Evolutionary conservation across 1,140 invertebrate species (phyloP).

Genomic region (Diploscapter pachys): DNA sequence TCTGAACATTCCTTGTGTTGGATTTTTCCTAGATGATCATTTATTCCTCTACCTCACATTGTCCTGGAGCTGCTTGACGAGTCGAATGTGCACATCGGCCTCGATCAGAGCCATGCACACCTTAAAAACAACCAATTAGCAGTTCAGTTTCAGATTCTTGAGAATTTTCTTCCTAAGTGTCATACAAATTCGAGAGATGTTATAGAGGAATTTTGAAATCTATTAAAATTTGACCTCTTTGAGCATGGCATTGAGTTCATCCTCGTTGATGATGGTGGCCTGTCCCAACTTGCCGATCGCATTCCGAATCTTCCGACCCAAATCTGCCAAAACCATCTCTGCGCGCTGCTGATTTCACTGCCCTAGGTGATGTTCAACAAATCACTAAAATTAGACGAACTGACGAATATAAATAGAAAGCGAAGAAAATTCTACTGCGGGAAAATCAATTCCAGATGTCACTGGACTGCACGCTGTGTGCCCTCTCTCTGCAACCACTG

Average conservation of each 20-base stretch:
- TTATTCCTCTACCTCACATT: conserved; percentile 76
- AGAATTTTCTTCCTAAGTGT: neutral
- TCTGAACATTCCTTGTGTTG: conserved; percentile 6
- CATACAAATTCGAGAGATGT: neutral
- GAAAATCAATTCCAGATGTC: too few relatives aligned
- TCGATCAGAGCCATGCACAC: conserved; percentile 93
- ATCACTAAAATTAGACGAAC: too few relatives aligned
- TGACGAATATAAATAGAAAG: too few relatives aligned
- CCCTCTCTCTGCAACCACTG: too few relatives aligned
- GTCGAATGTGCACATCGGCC: conserved; percentile 95
- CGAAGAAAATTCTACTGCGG: too few relatives aligned
- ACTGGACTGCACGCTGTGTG: too few relatives aligned
- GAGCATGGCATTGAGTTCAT: conserved; percentile 90
- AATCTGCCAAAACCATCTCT: conserved; percentile 96
- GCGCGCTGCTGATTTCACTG: too few relatives aligned
- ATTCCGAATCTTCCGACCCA: conserved; percentile 97
- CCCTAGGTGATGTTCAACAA: too few relatives aligned
- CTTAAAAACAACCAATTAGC: conserved; percentile 59
- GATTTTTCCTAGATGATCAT: neutral
- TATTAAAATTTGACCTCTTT: conserved; percentile 75
- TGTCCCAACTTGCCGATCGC: conserved; percentile 93
- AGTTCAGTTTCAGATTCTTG: too few relatives aligned
- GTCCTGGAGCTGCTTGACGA: conserved; percentile 92
- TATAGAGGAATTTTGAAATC: neutral
- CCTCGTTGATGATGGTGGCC: conserved; percentile 98